These are phyloP conservation scores for Ageneiosus marmoratus DNA, from an alignment of 2,113 vertebrate species.

Conservation along the genomic window DNA sequence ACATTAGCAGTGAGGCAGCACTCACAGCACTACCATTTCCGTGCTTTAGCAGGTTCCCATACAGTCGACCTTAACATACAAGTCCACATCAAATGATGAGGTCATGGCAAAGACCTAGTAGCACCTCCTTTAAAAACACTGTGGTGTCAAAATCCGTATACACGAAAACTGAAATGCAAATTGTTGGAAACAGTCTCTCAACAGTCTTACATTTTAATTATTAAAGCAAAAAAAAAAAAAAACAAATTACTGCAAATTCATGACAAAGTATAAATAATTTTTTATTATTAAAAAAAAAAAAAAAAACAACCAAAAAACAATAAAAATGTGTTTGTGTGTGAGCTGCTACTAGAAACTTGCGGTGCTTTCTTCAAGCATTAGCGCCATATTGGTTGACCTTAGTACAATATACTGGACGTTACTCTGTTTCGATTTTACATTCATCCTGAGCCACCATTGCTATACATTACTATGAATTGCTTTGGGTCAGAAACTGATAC, in stretches of 20 bases:
- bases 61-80: constrained; percentile 60
- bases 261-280: too few relatives aligned
- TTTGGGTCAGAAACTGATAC: constrained; percentile 39
- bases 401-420: constrained; percentile 52
- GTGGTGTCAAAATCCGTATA: constrained; percentile 53
- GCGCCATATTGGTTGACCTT: constrained; percentile 48
- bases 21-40: constrained; percentile 52
- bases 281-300: too few relatives aligned
- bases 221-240: too few relatives aligned
- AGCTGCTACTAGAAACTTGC: constrained; percentile 72
- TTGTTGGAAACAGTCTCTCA: constrained; percentile 25
- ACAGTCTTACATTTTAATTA: neutral
- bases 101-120: constrained; percentile 69
- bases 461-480: constrained; percentile 24
- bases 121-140: constrained; percentile 63
- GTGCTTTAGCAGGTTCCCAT: constrained; percentile 59
- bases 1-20: constrained; percentile 66
- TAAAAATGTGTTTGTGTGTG: constrained; percentile 13
- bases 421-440: constrained; percentile 61
- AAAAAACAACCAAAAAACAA: too few relatives aligned
- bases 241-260: too few relatives aligned
- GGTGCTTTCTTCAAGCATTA: constrained; percentile 23
- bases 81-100: constrained; percentile 61
- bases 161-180: constrained; percentile 38
- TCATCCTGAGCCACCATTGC: constrained; percentile 66